Evolutionary conservation across 2,797 vertebrate genomes (phyloP).

Genomic region (Pangasius krempfi): DNA sequence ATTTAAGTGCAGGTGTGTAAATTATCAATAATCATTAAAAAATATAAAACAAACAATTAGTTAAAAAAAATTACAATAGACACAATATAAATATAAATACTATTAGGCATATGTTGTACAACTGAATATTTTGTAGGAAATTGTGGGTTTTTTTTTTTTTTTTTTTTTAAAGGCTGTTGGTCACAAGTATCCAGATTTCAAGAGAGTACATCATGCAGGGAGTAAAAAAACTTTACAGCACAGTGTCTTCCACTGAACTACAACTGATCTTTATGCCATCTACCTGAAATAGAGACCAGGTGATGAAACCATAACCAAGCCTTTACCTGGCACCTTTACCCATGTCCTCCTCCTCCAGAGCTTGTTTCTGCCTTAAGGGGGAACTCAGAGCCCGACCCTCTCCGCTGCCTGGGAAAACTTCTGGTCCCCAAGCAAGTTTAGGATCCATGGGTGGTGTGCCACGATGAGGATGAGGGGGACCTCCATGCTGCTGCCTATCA

Average conservation of each 20-base stretch:
- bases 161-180: not conserved
- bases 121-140: not conserved
- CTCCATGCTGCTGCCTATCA: slow-evolving; percentile 82
- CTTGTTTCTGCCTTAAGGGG: slow-evolving; percentile 81
- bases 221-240: not conserved
- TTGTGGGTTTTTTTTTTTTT: not conserved
- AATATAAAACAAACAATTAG: not conserved
- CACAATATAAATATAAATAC: not conserved
- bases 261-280: not conserved
- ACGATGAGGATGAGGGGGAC: slow-evolving; percentile 74
- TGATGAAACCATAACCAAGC: not conserved
- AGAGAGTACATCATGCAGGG: not conserved
- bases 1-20: not conserved
- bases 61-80: not conserved
- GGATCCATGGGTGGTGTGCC: slow-evolving; percentile 90
- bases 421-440: slow-evolving; percentile 87
- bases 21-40: not conserved
- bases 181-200: not conserved
- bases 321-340: slow-evolving; percentile 82
- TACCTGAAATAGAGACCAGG: not conserved
- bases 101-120: not conserved
- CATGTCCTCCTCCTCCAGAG: slow-evolving; percentile 84
- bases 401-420: slow-evolving; percentile 78
- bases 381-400: slow-evolving; percentile 81
- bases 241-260: not conserved